A percentile compares a stretch with the other conserved stretches of the same genome.
Evolutionary conservation across 2,113 vertebrate species (phyloP).

Genomic region (Larimichthys polyactis): DNA sequence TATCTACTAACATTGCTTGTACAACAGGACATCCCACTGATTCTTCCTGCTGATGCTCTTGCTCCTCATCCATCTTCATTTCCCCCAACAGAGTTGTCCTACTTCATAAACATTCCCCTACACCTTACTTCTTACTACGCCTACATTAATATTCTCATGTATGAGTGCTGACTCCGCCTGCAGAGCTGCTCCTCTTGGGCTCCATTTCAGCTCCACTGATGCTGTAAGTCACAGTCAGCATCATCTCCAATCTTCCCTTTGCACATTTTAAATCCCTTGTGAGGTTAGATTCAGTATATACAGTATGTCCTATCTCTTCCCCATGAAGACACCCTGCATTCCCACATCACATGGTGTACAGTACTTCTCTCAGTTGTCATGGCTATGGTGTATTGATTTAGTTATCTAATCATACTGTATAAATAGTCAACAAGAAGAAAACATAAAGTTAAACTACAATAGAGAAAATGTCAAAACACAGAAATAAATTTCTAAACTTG

Average conservation of each 20-base stretch:
- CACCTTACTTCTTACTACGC: slow-evolving; percentile 15
- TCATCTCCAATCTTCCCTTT: slow-evolving; percentile 31
- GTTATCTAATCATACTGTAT: neutral
- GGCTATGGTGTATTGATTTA: neutral
- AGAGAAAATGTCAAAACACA: neutral
- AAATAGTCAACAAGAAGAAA: neutral
- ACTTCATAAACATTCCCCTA: slow-evolving; percentile 47
- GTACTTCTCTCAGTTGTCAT: neutral
- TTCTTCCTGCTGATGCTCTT: slow-evolving; percentile 43
- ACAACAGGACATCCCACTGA: neutral
- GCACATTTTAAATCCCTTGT: slow-evolving; percentile 44
- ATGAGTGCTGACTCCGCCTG: slow-evolving; percentile 11
- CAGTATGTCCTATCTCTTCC: neutral
- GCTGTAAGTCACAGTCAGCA: slow-evolving; percentile 35
- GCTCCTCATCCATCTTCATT: slow-evolving; percentile 42
- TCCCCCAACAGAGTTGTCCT: slow-evolving; percentile 61
- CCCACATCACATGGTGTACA: neutral
- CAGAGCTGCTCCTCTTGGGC: slow-evolving; percentile 37
- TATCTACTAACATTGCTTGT: neutral
- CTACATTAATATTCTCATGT: slow-evolving; percentile 16
- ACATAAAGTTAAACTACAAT: neutral
- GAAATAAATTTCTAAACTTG: neutral
- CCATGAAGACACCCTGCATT: neutral
- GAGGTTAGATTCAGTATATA: slow-evolving; percentile 5
- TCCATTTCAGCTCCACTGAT: slow-evolving; percentile 51